Evolutionary conservation across 2,113 vertebrate species (phyloP).

Genomic region (Atrichornis clamosus): DNA sequence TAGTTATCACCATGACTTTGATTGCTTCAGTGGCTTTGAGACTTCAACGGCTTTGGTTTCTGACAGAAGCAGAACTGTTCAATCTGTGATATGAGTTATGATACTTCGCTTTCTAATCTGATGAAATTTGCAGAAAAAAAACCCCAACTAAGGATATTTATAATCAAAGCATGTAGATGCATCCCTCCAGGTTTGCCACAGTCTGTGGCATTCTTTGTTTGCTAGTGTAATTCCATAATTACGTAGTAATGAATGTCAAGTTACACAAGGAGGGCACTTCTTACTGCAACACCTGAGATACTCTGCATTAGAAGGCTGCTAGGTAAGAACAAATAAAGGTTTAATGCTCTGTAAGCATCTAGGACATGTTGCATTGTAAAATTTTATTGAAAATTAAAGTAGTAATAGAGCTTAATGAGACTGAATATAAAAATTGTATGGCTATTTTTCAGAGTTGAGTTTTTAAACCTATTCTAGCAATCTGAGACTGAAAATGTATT

Average conservation of each 20-base stretch:
- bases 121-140: neutral
- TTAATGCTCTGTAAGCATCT: neutral
- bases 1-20: neutral
- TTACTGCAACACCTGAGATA: neutral
- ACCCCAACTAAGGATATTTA: neutral
- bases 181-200: neutral
- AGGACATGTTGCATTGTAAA: neutral
- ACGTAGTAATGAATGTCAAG: rapidly evolving
- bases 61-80: neutral
- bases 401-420: neutral
- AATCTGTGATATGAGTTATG: neutral
- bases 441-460: neutral
- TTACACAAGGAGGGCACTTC: neutral
- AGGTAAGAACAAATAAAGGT: neutral
- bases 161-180: neutral
- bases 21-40: neutral
- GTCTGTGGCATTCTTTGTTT: neutral
- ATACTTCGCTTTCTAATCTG: neutral
- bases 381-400: neutral
- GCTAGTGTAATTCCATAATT: neutral
- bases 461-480: neutral
- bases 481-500: neutral
- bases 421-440: neutral
- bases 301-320: neutral
- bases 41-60: neutral